Percentiles rank a stretch among this genome's conserved stretches.
Evolutionary conservation across 2,113 vertebrate genomes (phyloP).

Genomic region (Malurus elegans): DNA sequence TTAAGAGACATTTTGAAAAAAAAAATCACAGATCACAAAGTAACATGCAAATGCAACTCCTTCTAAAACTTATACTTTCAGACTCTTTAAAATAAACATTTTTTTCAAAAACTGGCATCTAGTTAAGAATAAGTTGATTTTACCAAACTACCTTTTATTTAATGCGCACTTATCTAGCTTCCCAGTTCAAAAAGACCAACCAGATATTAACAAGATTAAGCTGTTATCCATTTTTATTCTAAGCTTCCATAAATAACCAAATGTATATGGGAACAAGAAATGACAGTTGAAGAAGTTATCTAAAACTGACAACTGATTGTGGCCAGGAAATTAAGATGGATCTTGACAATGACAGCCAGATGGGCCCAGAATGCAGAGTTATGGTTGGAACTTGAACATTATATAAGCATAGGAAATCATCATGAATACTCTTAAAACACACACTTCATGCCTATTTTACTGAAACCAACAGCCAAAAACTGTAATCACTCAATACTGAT

Average conservation of each 20-base stretch:
- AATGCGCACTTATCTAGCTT: conserved; percentile 31
- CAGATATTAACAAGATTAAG: conserved; percentile 18
- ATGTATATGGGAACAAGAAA: conserved; percentile 2
- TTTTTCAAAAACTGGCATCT: conserved; percentile 33
- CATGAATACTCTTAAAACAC: conserved; percentile 45
- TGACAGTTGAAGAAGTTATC: conserved; percentile 36
- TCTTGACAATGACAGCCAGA: conserved; percentile 44
- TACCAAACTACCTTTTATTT: conserved; percentile 23
- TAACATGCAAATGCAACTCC: neutral
- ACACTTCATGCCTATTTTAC: conserved; percentile 41
- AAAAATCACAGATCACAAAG: neutral
- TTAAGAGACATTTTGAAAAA: conserved; percentile 11
- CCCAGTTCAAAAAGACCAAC: conserved; percentile 32
- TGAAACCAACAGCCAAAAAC: conserved; percentile 30
- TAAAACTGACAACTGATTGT: conserved; percentile 45
- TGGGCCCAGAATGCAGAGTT: conserved; percentile 30
- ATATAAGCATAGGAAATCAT: conserved; percentile 68
- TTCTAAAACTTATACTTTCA: conserved; percentile 4
- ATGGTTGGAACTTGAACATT: conserved; percentile 41
- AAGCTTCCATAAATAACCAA: conserved; percentile 58
- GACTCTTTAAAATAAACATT: conserved; percentile 38
- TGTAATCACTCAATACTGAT: neutral
- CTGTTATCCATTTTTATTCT: conserved; percentile 22
- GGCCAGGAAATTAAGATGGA: conserved; percentile 63
- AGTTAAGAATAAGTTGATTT: conserved; percentile 15